Base-by-base conservation (phyloP, 2,888 invertebrate species). In the Sinhomidia bicolor region DNA sequence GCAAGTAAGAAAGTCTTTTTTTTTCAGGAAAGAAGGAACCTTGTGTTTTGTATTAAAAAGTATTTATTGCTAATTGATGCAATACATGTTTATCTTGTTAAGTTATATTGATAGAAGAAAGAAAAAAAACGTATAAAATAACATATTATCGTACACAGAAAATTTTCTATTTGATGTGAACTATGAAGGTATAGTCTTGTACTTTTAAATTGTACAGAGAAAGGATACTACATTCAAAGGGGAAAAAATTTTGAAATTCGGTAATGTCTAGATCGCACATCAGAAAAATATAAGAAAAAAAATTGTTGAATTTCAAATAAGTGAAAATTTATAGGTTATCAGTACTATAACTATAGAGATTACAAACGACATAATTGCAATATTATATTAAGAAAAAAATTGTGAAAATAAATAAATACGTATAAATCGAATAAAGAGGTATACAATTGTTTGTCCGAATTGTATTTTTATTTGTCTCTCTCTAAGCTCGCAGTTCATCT, bases 1-100 rank as follows among this genome's bases (percentile, higher is more conserved):
- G 57, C 20, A 80, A 12, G 23, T 20, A n/a, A n/a, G n/a, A n/a
- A n/a, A n/a, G n/a, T n/a, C n/a, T n/a, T n/a, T n/a, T n/a, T n/a
- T n/a, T 32, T 78, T 32, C 20, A 4, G 26, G 20, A 80, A 29
- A 23, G 20, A 26, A 47, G 68, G 9, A 71, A 71, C 41, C 14
- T 82, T 82, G 36, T 47, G 81, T 82, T 68, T 74, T 47, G 44
- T 44, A 82, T 82, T 57, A 32, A 68, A 68, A 68, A 29, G 51
- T 85, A 85, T 85, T 85, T 85, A 85, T 78, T 85, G 76, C 85
- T 62, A 47, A 32, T 84, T 83, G 51, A 76, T 76, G 60, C 84
- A 84, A 84, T 84, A 76, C 47, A 74, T 60, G n/a, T n/a, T 26
- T 20, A 26, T 44, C 29, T 62, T 23, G 47, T 32, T 82, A 32